Percentiles rank a stretch among this genome's conserved stretches.
Conservation (phyloP, 2,797 vertebrate species). For the Mormyrops attenuatus region DNA sequence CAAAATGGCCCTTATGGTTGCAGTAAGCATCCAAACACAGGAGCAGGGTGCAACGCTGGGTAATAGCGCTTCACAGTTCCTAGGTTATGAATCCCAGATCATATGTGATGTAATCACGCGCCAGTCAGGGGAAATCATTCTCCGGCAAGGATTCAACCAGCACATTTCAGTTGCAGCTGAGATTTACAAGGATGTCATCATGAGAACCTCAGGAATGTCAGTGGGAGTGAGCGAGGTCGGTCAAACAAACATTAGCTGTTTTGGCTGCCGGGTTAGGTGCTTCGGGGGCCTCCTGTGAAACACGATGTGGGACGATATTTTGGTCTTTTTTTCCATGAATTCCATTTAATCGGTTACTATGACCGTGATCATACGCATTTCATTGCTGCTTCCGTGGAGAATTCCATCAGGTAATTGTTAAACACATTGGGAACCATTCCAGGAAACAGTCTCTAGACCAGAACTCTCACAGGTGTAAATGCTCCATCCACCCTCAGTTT, state of each 20-base stretch:
- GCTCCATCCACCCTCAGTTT: neutral
- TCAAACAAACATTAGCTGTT: neutral
- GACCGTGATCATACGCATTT: neutral
- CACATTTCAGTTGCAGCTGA: neutral
- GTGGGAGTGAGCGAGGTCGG: neutral
- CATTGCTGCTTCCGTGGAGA: neutral
- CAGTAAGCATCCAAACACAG: too few relatives aligned
- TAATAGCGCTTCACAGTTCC: neutral
- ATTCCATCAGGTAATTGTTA: neutral
- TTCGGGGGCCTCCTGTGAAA: neutral
- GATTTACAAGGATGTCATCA: slow-evolving; percentile 8
- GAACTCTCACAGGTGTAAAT: neutral
- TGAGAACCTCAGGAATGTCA: slow-evolving; percentile 12
- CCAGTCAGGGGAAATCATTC: neutral
- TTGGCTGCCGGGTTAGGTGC: neutral
- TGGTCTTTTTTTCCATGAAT: neutral
- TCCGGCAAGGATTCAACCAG: neutral
- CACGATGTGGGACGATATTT: neutral
- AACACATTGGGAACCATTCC: neutral
- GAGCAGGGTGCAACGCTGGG: neutral
- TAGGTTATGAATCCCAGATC: neutral
- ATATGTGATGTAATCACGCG: neutral
- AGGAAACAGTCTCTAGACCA: slow-evolving; percentile 8
- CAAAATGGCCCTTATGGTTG: neutral
- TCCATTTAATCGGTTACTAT: neutral